These are phyloP conservation scores for Spatula versicolor DNA, from an alignment of 2,797 vertebrate genomes.

Conservation along the genomic window DNA sequence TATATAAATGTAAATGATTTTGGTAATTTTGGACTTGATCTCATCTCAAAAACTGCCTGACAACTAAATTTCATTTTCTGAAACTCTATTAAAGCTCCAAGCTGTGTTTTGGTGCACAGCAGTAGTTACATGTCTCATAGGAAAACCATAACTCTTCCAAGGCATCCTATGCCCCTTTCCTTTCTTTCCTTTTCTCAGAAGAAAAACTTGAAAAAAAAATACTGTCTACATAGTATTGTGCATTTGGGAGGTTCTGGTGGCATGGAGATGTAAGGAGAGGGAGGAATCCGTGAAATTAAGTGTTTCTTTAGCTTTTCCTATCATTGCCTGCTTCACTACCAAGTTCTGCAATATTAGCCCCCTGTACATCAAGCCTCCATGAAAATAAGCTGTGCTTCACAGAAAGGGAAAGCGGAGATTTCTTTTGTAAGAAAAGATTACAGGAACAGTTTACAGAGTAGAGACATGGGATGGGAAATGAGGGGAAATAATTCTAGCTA, in stretches of 20 bases:
- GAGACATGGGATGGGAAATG: neutral
- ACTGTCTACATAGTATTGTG: neutral
- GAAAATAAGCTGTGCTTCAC: neutral
- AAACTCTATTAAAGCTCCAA: neutral
- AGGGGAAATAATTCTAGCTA: constrained; percentile 29
- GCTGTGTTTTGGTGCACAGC: neutral
- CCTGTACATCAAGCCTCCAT: neutral
- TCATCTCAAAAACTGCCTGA: neutral
- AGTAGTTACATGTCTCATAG: neutral
- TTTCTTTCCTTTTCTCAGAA: neutral
- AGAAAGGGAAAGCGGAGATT: neutral
- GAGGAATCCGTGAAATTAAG: neutral
- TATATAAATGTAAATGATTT: neutral
- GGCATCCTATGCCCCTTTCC: neutral
- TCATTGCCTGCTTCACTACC: neutral
- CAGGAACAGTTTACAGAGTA: neutral
- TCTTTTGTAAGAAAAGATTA: constrained; percentile 24
- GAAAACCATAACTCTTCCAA: constrained; percentile 24
- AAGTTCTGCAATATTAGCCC: neutral
- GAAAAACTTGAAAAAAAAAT: neutral
- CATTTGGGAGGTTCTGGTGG: neutral
- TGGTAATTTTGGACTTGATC: neutral
- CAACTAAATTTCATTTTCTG: constrained; percentile 2
- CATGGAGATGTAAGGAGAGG: neutral
- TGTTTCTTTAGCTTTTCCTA: neutral